Evolutionary conservation across 2,797 vertebrate species (phyloP).

Genomic region (Anomalospiza imberbis): DNA sequence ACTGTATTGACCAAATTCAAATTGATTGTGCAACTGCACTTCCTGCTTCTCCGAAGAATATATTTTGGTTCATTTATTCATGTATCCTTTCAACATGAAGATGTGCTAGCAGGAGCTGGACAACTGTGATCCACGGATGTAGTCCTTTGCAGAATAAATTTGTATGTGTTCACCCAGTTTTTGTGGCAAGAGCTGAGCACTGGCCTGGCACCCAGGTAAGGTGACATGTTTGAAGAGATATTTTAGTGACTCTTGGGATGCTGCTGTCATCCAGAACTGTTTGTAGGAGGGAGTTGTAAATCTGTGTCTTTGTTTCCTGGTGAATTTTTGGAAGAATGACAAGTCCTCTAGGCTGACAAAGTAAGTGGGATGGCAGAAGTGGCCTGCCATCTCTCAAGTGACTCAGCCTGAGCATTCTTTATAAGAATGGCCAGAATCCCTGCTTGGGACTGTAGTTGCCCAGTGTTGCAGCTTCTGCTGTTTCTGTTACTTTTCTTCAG

Average conservation of each 20-base stretch:
- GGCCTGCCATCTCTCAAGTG: background rate
- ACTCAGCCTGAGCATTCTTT: background rate
- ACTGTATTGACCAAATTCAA: background rate
- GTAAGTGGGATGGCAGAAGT: background rate
- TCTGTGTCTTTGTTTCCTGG: background rate
- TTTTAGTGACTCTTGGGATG: background rate
- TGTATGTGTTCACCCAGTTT: background rate
- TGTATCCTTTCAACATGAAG: background rate
- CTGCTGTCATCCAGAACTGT: background rate
- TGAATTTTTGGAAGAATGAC: background rate
- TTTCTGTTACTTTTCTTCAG: background rate
- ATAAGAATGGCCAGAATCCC: background rate
- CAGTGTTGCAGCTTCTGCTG: background rate
- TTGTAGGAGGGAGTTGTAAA: background rate
- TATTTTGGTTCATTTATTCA: background rate
- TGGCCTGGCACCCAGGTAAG: background rate
- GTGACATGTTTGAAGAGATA: accelerated
- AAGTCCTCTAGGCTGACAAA: background rate
- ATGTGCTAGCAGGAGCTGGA: background rate
- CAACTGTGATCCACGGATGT: background rate
- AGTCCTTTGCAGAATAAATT: background rate
- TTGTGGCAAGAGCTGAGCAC: background rate
- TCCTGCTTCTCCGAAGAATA: background rate
- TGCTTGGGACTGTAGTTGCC: background rate
- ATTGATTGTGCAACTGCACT: background rate